A percentile compares a stretch with the other conserved stretches of the same genome.
phyloP scores from a whole-genome alignment of 1,140 invertebrate genomes.

The Polyergus mexicanus region DNA sequence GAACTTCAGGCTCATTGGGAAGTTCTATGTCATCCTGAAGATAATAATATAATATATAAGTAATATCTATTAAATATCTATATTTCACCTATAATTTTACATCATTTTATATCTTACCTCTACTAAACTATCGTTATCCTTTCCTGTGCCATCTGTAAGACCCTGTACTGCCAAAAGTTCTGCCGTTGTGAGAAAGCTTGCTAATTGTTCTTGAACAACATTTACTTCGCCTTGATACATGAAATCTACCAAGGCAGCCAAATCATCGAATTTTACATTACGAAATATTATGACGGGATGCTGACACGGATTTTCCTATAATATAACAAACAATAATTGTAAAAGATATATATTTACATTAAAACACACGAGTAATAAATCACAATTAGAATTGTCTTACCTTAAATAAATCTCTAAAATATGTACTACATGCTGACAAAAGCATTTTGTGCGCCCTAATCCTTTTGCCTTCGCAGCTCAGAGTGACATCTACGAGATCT shows the following conservation, averaged over 20 bases:
- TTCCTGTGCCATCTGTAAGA: conserved; percentile 87
- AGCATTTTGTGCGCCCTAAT: conserved; percentile 95
- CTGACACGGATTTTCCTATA: conserved; percentile 92
- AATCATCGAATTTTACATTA: conserved; percentile 93
- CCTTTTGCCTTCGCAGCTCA: conserved; percentile 93
- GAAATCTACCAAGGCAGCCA: conserved; percentile 93
- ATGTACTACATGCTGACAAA: conserved; percentile 93
- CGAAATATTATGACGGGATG: conserved; percentile 95
- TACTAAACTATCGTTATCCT: conserved; percentile 83
- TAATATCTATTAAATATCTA: not conserved
- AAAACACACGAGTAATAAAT: not conserved
- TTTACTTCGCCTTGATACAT: conserved; percentile 93
- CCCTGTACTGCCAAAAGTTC: conserved; percentile 90
- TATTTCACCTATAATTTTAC: not conserved
- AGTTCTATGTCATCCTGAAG: conserved; percentile 84
- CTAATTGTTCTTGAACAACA: conserved; percentile 89
- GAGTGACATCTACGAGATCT: conserved; percentile 94
- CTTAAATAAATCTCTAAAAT: conserved; percentile 94
- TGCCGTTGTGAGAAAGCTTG: conserved; percentile 89
- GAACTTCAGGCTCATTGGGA: conserved; percentile 85
- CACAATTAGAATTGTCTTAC: conserved; percentile 71
- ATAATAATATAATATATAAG: conserved; percentile 19
- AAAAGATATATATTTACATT: not conserved
- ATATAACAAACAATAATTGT: conserved; percentile 54
- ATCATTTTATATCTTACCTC: conserved; percentile 76